Evolutionary conservation across 2,113 vertebrate genomes (phyloP).

Genomic region (Pipa parva): DNA sequence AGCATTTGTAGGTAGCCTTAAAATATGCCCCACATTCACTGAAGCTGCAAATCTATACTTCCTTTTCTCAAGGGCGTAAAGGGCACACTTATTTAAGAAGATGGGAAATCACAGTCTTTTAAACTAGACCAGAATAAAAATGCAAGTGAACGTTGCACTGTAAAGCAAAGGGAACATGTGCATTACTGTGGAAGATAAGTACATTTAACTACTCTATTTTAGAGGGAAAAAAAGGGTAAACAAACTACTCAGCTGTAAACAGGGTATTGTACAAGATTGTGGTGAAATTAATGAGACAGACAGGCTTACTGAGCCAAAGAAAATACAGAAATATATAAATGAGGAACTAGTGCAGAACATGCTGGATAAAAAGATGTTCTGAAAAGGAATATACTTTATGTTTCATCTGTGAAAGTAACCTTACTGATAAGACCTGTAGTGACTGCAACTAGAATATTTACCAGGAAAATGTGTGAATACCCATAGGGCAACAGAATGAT

Average conservation of each 20-base stretch:
- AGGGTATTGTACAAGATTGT: not conserved
- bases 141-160: constrained; percentile 16
- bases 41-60: not conserved
- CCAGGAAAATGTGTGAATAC: no score
- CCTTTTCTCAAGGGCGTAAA: not conserved
- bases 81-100: not conserved
- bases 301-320: not conserved
- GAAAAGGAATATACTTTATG: constrained; percentile 8
- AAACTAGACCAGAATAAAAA: constrained; percentile 15
- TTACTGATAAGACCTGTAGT: not conserved
- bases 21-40: not conserved
- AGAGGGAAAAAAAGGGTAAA: not conserved
- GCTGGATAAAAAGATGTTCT: not conserved
- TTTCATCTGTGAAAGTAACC: not conserved
- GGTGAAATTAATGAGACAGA: not conserved
- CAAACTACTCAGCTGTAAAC: constrained; percentile 2
- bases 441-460: no score
- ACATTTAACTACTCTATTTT: constrained; percentile 13
- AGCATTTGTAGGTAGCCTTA: not conserved
- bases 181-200: constrained; percentile 10
- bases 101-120: constrained; percentile 5
- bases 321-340: not conserved
- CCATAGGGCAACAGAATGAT: no score
- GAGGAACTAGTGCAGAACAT: not conserved
- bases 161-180: constrained; percentile 1